phyloP scores from a whole-genome alignment of 1,140 invertebrate genomes.

The Drosophila kurseongensis region DNA sequence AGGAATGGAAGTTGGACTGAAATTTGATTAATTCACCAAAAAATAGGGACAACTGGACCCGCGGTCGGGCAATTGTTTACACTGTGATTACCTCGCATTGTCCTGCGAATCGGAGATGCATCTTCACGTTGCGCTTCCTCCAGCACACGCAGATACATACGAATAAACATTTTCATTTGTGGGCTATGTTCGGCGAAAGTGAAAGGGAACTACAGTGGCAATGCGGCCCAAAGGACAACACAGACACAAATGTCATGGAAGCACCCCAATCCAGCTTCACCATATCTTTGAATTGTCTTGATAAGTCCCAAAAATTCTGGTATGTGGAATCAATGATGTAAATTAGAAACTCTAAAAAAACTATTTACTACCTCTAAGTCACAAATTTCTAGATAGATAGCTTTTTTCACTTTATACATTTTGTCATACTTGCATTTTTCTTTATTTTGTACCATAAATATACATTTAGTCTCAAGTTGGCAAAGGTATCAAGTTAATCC shows the following conservation, averaged over 20 bases:
- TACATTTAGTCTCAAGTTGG: no score
- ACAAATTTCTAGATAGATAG: no score
- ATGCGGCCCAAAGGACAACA: not conserved
- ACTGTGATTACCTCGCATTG: constrained; percentile 42
- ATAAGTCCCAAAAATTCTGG: no score
- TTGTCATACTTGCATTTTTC: no score
- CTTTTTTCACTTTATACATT: no score
- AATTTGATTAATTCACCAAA: constrained; percentile 28
- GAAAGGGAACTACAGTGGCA: constrained; percentile 1
- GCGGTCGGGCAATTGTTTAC: constrained; percentile 31
- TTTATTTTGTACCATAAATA: no score
- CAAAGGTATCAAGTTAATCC: no score
- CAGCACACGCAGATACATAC: not conserved
- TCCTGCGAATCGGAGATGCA: constrained; percentile 29
- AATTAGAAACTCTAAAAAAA: no score
- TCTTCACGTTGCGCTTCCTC: constrained; percentile 7
- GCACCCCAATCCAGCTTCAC: no score
- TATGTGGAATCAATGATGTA: no score
- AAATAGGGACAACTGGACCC: constrained; percentile 10
- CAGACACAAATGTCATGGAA: not conserved
- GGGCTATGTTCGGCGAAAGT: constrained; percentile 20
- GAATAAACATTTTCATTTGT: not conserved
- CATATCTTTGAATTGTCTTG: no score
- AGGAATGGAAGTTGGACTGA: not conserved
- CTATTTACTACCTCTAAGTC: no score